A percentile compares a stretch with the other conserved stretches of the same genome.
Conservation (phyloP, 2,113 vertebrate genomes). For the Empidonax traillii region DNA sequence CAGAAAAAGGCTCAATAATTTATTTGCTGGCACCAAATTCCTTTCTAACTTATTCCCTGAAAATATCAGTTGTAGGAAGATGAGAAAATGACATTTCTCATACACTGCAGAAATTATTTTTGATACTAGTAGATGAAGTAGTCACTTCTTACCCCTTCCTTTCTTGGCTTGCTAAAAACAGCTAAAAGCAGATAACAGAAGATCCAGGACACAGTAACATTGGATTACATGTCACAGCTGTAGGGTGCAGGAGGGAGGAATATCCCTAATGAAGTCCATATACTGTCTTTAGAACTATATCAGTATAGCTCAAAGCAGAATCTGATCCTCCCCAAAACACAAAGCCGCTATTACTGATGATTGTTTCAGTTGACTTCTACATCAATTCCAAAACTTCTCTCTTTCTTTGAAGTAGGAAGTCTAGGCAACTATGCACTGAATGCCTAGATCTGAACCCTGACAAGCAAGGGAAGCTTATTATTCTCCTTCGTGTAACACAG, state of each 20-base stretch:
- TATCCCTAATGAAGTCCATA: neutral
- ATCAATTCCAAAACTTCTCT: neutral
- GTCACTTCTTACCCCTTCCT: neutral
- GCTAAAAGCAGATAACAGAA: neutral
- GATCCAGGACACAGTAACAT: neutral
- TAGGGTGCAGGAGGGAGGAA: neutral
- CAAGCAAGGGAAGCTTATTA: slow-evolving; percentile 18
- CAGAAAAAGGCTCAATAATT: neutral
- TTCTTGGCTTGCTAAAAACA: neutral
- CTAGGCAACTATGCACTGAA: neutral
- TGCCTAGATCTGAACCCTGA: neutral
- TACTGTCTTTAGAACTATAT: neutral
- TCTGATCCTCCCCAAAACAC: neutral
- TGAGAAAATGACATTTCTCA: neutral
- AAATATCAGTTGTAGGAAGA: neutral
- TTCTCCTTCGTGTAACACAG: neutral
- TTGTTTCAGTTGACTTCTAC: neutral
- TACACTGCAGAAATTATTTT: neutral
- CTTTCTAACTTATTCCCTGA: neutral
- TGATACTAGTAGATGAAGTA: neutral
- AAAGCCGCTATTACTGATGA: neutral
- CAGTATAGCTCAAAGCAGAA: neutral
- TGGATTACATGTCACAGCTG: neutral
- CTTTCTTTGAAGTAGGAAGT: slow-evolving; percentile 3
- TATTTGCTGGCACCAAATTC: neutral